Evolutionary conservation across 2,888 invertebrate genomes (phyloP).

Genomic region (Melanostoma scalare): DNA sequence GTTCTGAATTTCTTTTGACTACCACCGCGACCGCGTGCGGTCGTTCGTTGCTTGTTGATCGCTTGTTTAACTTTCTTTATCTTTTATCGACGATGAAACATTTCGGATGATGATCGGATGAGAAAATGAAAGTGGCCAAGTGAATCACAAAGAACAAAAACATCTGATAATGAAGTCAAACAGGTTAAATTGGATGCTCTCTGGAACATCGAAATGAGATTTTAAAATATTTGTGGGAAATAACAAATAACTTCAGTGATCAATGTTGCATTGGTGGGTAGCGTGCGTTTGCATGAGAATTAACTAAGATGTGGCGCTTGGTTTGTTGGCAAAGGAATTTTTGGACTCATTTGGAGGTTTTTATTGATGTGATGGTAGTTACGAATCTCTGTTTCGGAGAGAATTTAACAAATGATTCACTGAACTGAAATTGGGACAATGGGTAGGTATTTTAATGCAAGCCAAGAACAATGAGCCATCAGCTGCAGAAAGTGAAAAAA

Average conservation of each 20-base stretch:
- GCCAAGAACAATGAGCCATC: too few relatives aligned
- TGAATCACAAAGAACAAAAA: conserved; percentile 34
- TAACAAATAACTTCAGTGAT: conserved; percentile 1
- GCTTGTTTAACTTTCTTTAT: conserved; percentile 59
- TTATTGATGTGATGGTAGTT: too few relatives aligned
- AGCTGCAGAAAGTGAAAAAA: too few relatives aligned
- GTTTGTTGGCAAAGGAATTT: conserved; percentile 15
- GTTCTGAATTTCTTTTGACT: conserved; percentile 61
- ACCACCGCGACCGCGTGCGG: not conserved
- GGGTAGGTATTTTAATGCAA: too few relatives aligned
- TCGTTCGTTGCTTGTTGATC: not conserved
- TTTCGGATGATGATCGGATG: conserved; percentile 38
- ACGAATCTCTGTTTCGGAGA: too few relatives aligned
- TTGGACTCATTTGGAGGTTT: not conserved
- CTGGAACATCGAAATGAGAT: conserved; percentile 33
- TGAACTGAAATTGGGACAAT: too few relatives aligned
- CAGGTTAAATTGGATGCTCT: conserved; percentile 45
- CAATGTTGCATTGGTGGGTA: conserved; percentile 11
- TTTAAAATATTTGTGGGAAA: conserved; percentile 54
- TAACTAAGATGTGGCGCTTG: conserved; percentile 27
- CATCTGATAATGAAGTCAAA: conserved; percentile 16
- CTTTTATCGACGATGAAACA: conserved; percentile 45
- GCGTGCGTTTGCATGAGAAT: not conserved
- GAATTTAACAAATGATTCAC: too few relatives aligned
- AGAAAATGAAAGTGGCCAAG: conserved; percentile 69